These are phyloP conservation scores for Xiphophorus birchmanni DNA, from an alignment of 2,797 vertebrate species.

Conservation along the genomic window DNA sequence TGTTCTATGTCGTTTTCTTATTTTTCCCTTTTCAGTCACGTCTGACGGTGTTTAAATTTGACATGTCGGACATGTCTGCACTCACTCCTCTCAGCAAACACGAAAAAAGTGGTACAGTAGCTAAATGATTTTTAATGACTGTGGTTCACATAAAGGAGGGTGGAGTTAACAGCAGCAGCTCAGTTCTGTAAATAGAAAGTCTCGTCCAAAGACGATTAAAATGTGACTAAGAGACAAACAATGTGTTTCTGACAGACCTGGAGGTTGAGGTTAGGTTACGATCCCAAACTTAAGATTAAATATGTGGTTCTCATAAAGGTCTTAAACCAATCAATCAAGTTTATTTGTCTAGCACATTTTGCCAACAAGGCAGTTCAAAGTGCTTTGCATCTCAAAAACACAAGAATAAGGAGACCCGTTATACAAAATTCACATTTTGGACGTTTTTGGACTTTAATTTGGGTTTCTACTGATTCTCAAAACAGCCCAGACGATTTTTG, in stretches of 20 bases:
- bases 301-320: background rate
- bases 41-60: constrained; percentile 38
- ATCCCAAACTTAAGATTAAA: background rate
- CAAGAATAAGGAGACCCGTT: too few relatives aligned
- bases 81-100: background rate
- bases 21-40: constrained; percentile 40
- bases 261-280: background rate
- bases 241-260: background rate
- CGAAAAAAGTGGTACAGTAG: constrained; percentile 27
- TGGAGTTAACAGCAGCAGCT: constrained; percentile 4
- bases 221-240: background rate
- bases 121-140: constrained; percentile 29
- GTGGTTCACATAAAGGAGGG: constrained; percentile 22
- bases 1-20: constrained; percentile 19
- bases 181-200: background rate
- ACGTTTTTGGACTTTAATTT: too few relatives aligned
- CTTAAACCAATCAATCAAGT: background rate
- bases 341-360: too few relatives aligned
- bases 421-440: too few relatives aligned
- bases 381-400: too few relatives aligned
- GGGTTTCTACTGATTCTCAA: too few relatives aligned
- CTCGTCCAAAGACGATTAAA: background rate
- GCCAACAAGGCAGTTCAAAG: too few relatives aligned
- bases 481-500: too few relatives aligned
- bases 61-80: constrained; percentile 12